These are phyloP conservation scores for Fringilla coelebs DNA, from an alignment of 2,797 vertebrate species.

Conservation along the genomic window DNA sequence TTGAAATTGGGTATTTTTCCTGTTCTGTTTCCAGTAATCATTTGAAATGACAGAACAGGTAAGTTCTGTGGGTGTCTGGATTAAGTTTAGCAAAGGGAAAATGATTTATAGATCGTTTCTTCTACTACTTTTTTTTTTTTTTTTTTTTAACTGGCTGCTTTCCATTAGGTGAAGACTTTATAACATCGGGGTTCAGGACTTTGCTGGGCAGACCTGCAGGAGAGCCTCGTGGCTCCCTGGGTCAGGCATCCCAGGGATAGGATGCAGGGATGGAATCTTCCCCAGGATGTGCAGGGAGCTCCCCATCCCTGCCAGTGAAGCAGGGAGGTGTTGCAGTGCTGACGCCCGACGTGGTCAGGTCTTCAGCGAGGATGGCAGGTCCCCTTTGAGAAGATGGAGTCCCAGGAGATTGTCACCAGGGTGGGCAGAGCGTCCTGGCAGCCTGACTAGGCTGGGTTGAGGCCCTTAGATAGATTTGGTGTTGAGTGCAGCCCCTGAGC, in stretches of 20 bases:
- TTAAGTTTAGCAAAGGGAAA: not conserved
- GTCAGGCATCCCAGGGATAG: not conserved
- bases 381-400: not conserved
- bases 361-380: not conserved
- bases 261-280: not conserved
- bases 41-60: constrained; percentile 59
- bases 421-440: not conserved
- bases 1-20: constrained; percentile 46
- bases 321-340: not conserved
- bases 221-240: not conserved
- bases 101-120: not conserved
- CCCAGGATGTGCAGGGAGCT: not conserved
- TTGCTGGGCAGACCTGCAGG: not conserved
- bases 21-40: constrained; percentile 53
- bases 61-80: not conserved
- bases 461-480: not conserved
- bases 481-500: not conserved
- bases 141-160: not conserved
- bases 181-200: not conserved
- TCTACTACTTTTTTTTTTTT: not conserved
- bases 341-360: not conserved
- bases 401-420: not conserved
- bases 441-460: not conserved
- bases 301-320: not conserved
- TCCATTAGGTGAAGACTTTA: not conserved